Percentiles rank a stretch among this genome's conserved stretches.
These are phyloP conservation scores for Pterocles orientalis DNA, from an alignment of 2,113 vertebrate species.

Conservation along the genomic window DNA sequence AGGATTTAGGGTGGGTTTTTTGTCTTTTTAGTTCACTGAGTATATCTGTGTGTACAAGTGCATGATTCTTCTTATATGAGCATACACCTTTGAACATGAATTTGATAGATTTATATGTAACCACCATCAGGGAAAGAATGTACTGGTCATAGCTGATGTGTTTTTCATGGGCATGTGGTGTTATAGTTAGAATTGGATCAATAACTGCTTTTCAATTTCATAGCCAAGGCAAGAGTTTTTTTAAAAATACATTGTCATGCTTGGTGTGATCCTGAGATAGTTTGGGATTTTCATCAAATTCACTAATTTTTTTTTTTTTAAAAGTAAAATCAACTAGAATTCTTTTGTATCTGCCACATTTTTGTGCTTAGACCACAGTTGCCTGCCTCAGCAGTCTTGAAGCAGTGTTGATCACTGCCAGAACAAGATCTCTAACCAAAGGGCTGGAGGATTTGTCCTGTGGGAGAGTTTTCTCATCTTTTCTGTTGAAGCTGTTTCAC, in stretches of 20 bases:
- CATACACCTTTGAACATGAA: not conserved
- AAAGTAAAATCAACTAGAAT: not conserved
- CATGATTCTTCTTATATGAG: not conserved
- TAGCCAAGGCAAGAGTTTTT: not conserved
- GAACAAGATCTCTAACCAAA: not conserved
- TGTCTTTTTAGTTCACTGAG: not conserved
- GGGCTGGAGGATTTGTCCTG: not conserved
- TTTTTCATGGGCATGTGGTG: not conserved
- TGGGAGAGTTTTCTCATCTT: not conserved
- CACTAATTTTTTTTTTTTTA: not conserved
- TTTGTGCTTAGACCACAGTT: not conserved
- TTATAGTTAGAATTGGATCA: not conserved
- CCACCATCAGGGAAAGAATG: not conserved
- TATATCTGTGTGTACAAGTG: not conserved
- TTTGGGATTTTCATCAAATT: not conserved
- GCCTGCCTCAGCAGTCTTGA: not conserved
- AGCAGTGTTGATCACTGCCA: not conserved
- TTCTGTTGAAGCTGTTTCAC: not conserved
- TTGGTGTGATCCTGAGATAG: not conserved
- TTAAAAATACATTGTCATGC: not conserved
- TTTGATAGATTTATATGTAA: not conserved
- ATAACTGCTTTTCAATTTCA: not conserved
- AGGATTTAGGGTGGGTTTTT: not conserved
- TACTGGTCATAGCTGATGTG: not conserved
- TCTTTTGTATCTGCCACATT: not conserved